Evolutionary conservation across 2,797 vertebrate species (phyloP), one percentile per base, ranked within the genome.

Genomic region (Phrynocephalus forsythii): DNA sequence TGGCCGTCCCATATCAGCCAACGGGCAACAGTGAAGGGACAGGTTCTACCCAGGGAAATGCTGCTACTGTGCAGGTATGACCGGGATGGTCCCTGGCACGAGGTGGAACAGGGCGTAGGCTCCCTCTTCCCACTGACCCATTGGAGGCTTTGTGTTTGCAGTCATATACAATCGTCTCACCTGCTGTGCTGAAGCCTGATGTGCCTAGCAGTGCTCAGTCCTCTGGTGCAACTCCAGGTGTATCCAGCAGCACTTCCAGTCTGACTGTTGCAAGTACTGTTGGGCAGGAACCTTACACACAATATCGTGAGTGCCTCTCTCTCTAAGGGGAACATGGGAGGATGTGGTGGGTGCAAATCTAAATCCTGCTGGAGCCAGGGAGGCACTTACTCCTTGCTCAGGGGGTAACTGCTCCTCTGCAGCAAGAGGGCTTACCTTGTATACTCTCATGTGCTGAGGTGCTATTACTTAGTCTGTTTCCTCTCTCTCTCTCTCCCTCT

Each of bases 151-250:
- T 80, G 77, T 76, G 18, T 85, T 83, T 90, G 80, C 86, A 95
- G 93, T 90, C 95, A 9, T 95, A 95, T 6, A 96, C 95, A 86
- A 96, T 95, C 85, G 95, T 95, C 44, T 95, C 95, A 81, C 95
- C 94, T 0, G 95, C 95, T 76, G 93, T 95, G 84, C 91, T 95
- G 89, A 95, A 95, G 85, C 93, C 95, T 30, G 95, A 96, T 89
- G 90, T 94, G 60, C 93, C 94, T 87, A 94, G 91, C 88, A 91
- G 94, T 16, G 90, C 89, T 72, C 95, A 94, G 87, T 85, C 94
- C 67, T 90, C 93, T 72, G 82, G 90, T 79, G 44, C 91, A 79
- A 82, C 93, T 33, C 92, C 13, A 0, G 50, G 85, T 3, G 15
- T 48, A 38, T 79, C 87, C 30, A 44, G 30, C 87, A 73, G 83